Evolutionary conservation across 2,888 invertebrate genomes (phyloP), one percentile per base, ranked within the genome.

Genomic region (Ischnura elegans): DNA sequence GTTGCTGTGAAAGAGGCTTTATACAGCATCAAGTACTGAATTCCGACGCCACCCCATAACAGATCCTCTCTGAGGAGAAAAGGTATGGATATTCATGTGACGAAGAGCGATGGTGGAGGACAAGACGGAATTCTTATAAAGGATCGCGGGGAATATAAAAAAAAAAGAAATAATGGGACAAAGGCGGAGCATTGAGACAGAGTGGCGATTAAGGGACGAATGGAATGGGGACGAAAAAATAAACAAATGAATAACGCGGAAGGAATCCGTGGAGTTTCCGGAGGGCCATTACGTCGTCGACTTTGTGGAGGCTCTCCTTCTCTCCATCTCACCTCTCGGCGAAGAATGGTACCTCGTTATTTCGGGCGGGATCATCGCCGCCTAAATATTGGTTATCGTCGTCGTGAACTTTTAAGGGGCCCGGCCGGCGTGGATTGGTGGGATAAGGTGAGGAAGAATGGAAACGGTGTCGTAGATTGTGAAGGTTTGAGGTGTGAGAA

Each of bases 361-460:
- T 36, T 36, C 76, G n/a, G 13, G 76, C 3, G n/a, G 61, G 51
- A 13, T 19, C 4, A n/a, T 61, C 61, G 61, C n/a, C n/a, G 6
- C n/a, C 29, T 36, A 76, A 76, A 36, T 76, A 76, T 76, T 76
- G 76, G 76, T 76, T 76, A 76, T 76, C 76, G 76, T 36, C 76
- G 76, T 8, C 36, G 76, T 36, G 36, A 36, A 36, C 29, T 76
- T 76, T 29, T 36, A 76, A 36, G 76, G 36, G 29, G 29, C 2
- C 51, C 16, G 19, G 51, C 19, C 19, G 51, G 13, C 13, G 2
- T 13, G 51, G 8, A 5, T 6, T 51, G 51, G 19, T 8, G 51
- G 51, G 2, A 19, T 19, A 5, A 8, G 51, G 36, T 29, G 76
- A 36, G 29, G 66, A 55, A 3, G 66, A 36, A 13, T 10, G 36